Percentiles rank a stretch among this genome's conserved stretches.
Evolutionary conservation across 1,140 invertebrate species (phyloP).

Genomic region (Saxidomus purpurata): DNA sequence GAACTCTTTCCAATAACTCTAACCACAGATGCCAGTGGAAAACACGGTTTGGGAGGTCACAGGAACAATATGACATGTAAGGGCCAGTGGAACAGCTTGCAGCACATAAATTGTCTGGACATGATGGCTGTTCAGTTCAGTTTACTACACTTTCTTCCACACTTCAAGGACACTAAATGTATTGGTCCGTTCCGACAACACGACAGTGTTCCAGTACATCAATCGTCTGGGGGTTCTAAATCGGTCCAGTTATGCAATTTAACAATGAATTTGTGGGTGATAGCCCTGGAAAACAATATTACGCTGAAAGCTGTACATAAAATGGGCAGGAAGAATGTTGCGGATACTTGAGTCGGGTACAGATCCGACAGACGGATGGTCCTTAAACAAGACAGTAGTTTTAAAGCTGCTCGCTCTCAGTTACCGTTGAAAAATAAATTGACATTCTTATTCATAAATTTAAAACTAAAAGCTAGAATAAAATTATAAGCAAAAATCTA

Average conservation of each 20-base stretch:
- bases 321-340: constrained; percentile 5
- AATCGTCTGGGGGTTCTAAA: constrained; percentile 47
- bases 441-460: too few species aligned
- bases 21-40: too few species aligned
- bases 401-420: too few species aligned
- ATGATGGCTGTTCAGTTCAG: too few species aligned
- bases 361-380: constrained; percentile 7
- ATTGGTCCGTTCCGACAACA: constrained; percentile 57
- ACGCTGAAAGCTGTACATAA: constrained; percentile 44
- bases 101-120: constrained; percentile 52
- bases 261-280: constrained; percentile 13
- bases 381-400: too few species aligned
- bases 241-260: background rate
- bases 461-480: too few species aligned
- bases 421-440: too few species aligned
- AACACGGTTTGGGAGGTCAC: too few species aligned
- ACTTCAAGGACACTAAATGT: constrained; percentile 47
- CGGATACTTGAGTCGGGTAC: constrained; percentile 19
- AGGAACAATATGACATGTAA: constrained; percentile 13
- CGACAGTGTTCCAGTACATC: too few species aligned
- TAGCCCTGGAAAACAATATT: constrained; percentile 13
- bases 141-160: too few species aligned
- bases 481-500: too few species aligned
- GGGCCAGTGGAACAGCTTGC: constrained; percentile 27
- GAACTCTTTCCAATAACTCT: too few species aligned